Base-by-base conservation (phyloP, 2,797 vertebrate genomes). In the Ficedula albicollis region DNA sequence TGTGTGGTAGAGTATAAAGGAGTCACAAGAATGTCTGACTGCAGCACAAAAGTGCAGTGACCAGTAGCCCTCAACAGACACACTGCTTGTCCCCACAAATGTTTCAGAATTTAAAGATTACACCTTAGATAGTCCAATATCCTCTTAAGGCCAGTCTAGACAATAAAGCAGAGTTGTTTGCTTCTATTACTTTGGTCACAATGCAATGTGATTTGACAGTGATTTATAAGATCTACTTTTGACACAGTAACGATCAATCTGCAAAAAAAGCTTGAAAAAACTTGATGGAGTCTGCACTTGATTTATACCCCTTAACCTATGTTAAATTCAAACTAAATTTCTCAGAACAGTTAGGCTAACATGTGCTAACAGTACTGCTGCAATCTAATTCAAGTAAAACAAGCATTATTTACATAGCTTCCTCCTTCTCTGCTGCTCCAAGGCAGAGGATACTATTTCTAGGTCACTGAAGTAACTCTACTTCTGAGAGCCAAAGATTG, bases 391-490 rank as follows among this genome's bases (percentile, higher is more conserved):
- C 34, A 85, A 77, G 49, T 20, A 32, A 84, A 58, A 78, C 30
- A 78, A 51, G 41, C 46, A 48, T 72, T 92, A 84, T 78, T 93
- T 72, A 90, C 1, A 4, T 4, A 62, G 66, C 36, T 94, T 84
- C 58, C 48, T 75, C 70, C 36, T 74, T 74, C 64, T 60, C 38
- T 49, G 54, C 69, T 62, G 43, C 82, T 90, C 32, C 60, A 59
- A 89, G 64, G 64, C 75, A 87, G 75, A 63, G n/a, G 39, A 93
- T 73, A 74, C 54, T 39, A 51, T 91, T 92, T 84, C 79, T 80
- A 83, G 70, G 58, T 90, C 79, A 84, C 4, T 52, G 79, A 77
- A 72, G 36, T 41, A 26, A 84, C 69, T 72, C 18, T 46, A n/a
- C 38, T 94, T 95, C 67, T 30, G 26, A 84, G 52, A 78, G 49